Evolutionary conservation across 1,140 invertebrate genomes (phyloP).

Genomic region (Batillaria attramentaria): DNA sequence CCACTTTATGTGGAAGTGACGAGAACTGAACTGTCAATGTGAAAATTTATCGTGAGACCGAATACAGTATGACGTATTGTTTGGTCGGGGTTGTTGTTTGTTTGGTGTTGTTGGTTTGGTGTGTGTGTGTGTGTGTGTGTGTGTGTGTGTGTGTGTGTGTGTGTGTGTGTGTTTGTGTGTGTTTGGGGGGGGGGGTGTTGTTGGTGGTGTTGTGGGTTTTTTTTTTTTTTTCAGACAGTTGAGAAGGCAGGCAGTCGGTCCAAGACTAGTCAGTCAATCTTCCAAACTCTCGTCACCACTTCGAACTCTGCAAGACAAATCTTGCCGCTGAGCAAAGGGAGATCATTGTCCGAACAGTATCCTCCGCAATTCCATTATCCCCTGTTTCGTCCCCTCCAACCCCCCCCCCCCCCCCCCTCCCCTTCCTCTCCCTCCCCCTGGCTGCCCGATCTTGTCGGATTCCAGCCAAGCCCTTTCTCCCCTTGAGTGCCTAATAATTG

Average conservation of each 20-base stretch:
- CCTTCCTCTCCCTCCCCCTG: background rate
- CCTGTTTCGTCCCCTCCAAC: background rate
- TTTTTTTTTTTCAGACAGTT: background rate
- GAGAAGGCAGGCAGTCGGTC: no score
- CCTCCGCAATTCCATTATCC: background rate
- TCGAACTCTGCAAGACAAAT: background rate
- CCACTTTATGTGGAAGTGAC: no score
- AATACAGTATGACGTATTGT: background rate
- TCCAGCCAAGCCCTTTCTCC: background rate
- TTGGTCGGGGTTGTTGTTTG: no score
- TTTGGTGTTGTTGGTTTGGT: no score
- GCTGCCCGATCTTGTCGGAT: background rate
- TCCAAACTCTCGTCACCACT: background rate
- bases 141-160: slow-evolving; percentile 19
- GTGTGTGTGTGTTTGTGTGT: background rate
- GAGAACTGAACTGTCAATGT: background rate
- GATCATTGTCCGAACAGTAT: background rate
- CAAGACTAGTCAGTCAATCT: background rate
- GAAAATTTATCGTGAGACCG: background rate
- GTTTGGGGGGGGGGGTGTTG: no score
- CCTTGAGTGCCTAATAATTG: slow-evolving; percentile 33
- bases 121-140: background rate
- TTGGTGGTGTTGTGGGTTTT: no score
- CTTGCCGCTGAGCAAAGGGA: background rate
- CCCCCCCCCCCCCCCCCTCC: background rate